Percentiles rank a stretch among this genome's conserved stretches.
These are phyloP conservation scores for Cryptus armator DNA, from an alignment of 2,888 invertebrate species.

Conservation along the genomic window DNA sequence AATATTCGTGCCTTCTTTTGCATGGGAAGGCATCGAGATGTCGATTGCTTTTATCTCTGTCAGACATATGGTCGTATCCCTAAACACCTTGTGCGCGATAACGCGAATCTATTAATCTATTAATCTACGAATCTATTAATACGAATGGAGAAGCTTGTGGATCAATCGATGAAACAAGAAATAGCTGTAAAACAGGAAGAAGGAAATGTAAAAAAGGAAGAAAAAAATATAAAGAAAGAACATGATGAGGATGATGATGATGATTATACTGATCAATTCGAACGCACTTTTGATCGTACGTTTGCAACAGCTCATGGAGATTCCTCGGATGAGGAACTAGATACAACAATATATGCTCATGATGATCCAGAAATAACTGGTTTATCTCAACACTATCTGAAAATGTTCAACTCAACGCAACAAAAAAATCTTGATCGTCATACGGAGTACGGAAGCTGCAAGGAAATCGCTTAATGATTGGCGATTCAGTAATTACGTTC, in stretches of 20 bases:
- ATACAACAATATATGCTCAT: no score
- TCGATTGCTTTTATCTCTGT: no score
- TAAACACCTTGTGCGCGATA: no score
- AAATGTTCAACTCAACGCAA: slow-evolving; percentile 2
- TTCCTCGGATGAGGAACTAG: no score
- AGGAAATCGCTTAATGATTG: slow-evolving; percentile 57
- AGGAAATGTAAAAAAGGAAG: slow-evolving; percentile 74
- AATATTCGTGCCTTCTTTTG: no score
- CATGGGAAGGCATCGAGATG: no score
- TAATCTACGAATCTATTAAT: slow-evolving; percentile 72
- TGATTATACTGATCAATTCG: no score
- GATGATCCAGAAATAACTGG: no score
- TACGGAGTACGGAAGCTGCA: slow-evolving; percentile 63
- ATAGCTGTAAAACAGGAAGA: slow-evolving; percentile 69
- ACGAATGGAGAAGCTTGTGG: slow-evolving; percentile 46
- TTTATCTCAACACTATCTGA: slow-evolving; percentile 61
- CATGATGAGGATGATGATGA: slow-evolving; percentile 76
- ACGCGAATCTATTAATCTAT: slow-evolving; percentile 69
- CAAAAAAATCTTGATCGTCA: slow-evolving; percentile 40
- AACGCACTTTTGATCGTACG: no score
- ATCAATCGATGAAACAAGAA: slow-evolving; percentile 58
- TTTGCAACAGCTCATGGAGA: no score
- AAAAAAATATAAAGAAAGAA: slow-evolving; percentile 64
- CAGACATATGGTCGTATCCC: no score
- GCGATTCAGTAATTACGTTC: slow-evolving; percentile 56